phyloP scores from a whole-genome alignment of 1,140 invertebrate genomes.

The Zelostemma sp. region DNA sequence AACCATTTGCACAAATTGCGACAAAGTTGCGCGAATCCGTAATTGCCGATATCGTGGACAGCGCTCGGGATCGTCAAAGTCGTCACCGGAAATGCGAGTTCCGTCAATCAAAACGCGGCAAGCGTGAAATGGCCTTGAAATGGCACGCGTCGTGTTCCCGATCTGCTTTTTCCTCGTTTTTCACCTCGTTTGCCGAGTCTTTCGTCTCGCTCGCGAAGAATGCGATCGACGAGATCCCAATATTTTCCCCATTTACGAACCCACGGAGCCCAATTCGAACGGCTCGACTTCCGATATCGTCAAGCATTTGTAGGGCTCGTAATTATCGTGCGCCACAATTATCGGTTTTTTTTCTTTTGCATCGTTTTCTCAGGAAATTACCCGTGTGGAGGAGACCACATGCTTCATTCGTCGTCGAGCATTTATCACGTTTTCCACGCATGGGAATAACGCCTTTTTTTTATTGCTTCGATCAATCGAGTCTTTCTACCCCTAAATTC shows the following conservation, averaged over 20 bases:
- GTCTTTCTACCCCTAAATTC: too few relatives aligned
- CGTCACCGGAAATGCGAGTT: not conserved
- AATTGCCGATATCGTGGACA: conserved; percentile 19
- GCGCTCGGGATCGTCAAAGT: conserved; percentile 21
- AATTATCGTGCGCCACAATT: not conserved
- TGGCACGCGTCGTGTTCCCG: not conserved
- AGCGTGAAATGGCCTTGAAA: not conserved
- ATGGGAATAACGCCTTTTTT: not conserved
- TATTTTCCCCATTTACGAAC: conserved; percentile 37
- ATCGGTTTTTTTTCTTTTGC: not conserved
- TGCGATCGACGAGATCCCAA: conserved; percentile 14
- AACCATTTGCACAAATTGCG: conserved; percentile 28
- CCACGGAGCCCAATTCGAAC: conserved; percentile 20
- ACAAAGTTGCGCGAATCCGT: conserved; percentile 21
- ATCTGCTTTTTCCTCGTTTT: not conserved
- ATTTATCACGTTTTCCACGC: too few relatives aligned
- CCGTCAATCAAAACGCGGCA: not conserved
- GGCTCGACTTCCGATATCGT: not conserved
- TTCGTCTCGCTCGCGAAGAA: conserved; percentile 6
- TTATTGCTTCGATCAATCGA: too few relatives aligned
- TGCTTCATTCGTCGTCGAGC: too few relatives aligned
- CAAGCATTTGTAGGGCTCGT: not conserved
- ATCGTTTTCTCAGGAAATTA: not conserved
- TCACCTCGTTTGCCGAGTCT: not conserved
- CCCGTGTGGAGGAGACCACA: not conserved